Percentiles rank a stretch among this genome's conserved stretches.
phyloP scores from a whole-genome alignment of 2,113 vertebrate genomes.

The Anser brachyrhynchus region DNA sequence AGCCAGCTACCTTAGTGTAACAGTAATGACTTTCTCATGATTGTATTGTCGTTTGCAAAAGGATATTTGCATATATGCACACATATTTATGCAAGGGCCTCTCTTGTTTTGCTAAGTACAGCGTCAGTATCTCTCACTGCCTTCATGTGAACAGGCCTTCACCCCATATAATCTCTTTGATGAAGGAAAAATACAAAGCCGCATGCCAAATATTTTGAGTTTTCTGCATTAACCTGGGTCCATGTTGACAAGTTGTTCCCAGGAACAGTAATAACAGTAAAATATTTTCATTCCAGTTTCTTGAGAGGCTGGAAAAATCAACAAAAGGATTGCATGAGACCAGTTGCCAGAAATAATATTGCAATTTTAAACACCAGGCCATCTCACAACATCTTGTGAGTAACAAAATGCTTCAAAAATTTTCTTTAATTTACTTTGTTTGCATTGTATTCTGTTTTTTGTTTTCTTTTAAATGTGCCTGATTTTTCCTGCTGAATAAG shows the following conservation, averaged over 20 bases:
- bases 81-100: not conserved
- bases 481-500: not conserved
- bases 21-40: not conserved
- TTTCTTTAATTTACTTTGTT: conserved; percentile 30
- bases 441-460: conserved; percentile 7
- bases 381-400: conserved; percentile 56
- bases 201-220: not conserved
- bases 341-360: conserved; percentile 77
- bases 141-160: not conserved
- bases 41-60: not conserved
- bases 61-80: not conserved
- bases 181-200: conserved; percentile 9
- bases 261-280: conserved; percentile 60
- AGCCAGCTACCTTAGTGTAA: not conserved
- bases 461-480: conserved; percentile 1
- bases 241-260: conserved; percentile 54
- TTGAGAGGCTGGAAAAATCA: conserved; percentile 75
- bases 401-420: conserved; percentile 54
- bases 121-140: not conserved
- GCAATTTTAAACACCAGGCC: conserved; percentile 69
- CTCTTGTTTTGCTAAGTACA: not conserved
- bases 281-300: conserved; percentile 74
- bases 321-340: conserved; percentile 60
- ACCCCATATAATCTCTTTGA: not conserved
- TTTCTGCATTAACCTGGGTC: conserved; percentile 60